Percentiles rank a stretch among this genome's conserved stretches.
Conservation (phyloP, 2,888 invertebrate genomes). For the Pheosia gnoma region DNA sequence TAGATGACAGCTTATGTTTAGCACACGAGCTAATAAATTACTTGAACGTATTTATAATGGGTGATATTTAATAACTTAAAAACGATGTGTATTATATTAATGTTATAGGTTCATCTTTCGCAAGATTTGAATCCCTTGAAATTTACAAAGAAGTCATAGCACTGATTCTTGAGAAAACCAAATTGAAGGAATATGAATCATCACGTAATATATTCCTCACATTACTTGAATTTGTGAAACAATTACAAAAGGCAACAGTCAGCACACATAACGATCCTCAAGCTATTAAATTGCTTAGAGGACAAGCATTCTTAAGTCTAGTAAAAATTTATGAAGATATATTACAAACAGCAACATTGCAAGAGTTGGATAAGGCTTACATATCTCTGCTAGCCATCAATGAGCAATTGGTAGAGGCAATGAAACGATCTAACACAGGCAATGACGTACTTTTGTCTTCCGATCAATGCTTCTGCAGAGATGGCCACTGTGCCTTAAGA, state of each 20-base stretch:
- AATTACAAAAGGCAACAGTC: conserved; percentile 47
- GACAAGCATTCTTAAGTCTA: conserved; percentile 51
- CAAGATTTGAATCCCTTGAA: conserved; percentile 55
- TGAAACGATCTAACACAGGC: conserved; percentile 63
- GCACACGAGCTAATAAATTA: too few relatives aligned
- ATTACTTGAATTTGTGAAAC: conserved; percentile 42
- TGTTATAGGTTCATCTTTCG: conserved; percentile 36
- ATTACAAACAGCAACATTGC: conserved; percentile 24
- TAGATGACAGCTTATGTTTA: too few relatives aligned
- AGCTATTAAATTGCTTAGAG: conserved; percentile 46
- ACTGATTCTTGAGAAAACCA: conserved; percentile 45
- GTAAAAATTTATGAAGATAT: conserved; percentile 51
- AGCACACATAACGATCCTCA: conserved; percentile 33
- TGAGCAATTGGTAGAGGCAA: conserved; percentile 54
- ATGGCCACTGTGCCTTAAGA: conserved; percentile 48
- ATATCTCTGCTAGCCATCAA: conserved; percentile 51
- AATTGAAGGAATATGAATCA: conserved; percentile 35
- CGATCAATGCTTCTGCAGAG: conserved; percentile 58
- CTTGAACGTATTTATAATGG: too few relatives aligned
- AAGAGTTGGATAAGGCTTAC: conserved; percentile 49
- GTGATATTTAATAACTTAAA: neutral
- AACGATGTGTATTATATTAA: conserved; percentile 3
- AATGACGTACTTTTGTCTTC: conserved; percentile 52
- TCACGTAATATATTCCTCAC: conserved; percentile 40
- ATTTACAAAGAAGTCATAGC: conserved; percentile 51